Conservation (phyloP, 2,797 vertebrate species). For the Acipenser oxyrinchus region DNA sequence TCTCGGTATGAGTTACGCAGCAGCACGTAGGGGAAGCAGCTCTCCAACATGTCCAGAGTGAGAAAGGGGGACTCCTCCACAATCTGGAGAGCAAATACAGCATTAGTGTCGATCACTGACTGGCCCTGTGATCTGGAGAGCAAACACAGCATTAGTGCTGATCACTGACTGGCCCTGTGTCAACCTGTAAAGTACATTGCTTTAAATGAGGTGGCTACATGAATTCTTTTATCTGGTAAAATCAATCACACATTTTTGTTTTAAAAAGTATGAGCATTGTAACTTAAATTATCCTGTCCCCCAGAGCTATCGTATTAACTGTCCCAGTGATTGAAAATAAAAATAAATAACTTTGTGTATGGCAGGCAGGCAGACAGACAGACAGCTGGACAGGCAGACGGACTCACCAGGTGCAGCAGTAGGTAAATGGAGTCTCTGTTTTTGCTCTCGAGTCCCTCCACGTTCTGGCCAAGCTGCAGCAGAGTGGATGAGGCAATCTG, state of each 20-base stretch:
- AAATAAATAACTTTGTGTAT: background rate
- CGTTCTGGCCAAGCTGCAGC: slow-evolving; percentile 80
- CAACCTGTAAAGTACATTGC: no score
- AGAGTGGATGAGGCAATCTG: slow-evolving; percentile 81
- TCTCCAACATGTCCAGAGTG: slow-evolving; percentile 85
- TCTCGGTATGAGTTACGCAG: slow-evolving; percentile 86
- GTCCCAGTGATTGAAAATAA: background rate
- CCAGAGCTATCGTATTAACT: background rate
- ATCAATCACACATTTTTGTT: background rate
- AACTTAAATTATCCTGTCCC: no score
- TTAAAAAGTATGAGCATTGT: no score
- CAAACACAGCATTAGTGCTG: no score
- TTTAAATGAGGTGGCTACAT: no score
- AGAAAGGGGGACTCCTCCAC: slow-evolving; percentile 83
- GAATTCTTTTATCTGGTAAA: no score
- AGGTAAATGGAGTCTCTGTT: slow-evolving; percentile 84
- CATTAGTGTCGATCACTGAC: no score
- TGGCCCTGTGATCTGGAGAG: background rate
- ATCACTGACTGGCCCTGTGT: no score
- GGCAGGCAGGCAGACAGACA: slow-evolving; percentile 20
- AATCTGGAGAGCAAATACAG: background rate
- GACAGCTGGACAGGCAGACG: background rate
- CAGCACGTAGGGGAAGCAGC: slow-evolving; percentile 83
- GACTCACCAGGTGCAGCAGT: slow-evolving; percentile 76
- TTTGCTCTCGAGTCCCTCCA: slow-evolving; percentile 64